Percentiles rank a stretch among this genome's conserved stretches.
Evolutionary conservation across 92 coral and sea anemone genomes (phyloP).

Genomic region (Porites evermanni): DNA sequence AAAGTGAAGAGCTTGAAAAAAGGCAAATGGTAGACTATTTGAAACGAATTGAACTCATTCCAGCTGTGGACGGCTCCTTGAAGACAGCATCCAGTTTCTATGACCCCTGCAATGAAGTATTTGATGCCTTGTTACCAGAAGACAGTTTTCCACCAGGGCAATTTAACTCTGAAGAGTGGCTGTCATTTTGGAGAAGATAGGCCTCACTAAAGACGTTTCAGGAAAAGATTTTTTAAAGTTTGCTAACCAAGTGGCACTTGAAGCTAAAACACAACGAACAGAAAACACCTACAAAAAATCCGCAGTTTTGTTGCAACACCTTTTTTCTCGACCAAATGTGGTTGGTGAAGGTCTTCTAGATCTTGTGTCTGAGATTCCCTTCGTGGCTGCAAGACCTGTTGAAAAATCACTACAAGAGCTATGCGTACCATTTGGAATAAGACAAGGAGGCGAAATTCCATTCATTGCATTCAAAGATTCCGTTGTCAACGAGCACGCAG

Average conservation of each 20-base stretch:
- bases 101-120: conserved; percentile 58
- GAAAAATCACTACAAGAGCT: conserved; percentile 8
- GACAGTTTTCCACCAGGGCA: conserved; percentile 61
- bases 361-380: conserved; percentile 46
- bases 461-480: conserved; percentile 62
- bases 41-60: neutral
- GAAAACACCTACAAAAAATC: conserved; percentile 53
- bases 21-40: neutral
- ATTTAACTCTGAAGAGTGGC: conserved; percentile 54
- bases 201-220: conserved; percentile 56
- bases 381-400: conserved; percentile 44
- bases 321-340: conserved; percentile 24
- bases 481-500: conserved; percentile 11
- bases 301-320: conserved; percentile 35
- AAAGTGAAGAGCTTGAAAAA: neutral
- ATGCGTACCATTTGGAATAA: conserved; percentile 40
- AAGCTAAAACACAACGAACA: conserved; percentile 17
- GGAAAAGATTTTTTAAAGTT: conserved; percentile 37
- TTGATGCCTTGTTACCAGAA: conserved; percentile 48
- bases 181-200: conserved; percentile 53
- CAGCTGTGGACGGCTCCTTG: conserved; percentile 18
- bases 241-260: conserved; percentile 55
- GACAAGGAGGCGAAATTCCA: conserved; percentile 11
- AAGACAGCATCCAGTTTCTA: conserved; percentile 54
- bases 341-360: conserved; percentile 33